Base-by-base conservation (phyloP, 2,113 vertebrate species). In the Urocolius indicus region DNA sequence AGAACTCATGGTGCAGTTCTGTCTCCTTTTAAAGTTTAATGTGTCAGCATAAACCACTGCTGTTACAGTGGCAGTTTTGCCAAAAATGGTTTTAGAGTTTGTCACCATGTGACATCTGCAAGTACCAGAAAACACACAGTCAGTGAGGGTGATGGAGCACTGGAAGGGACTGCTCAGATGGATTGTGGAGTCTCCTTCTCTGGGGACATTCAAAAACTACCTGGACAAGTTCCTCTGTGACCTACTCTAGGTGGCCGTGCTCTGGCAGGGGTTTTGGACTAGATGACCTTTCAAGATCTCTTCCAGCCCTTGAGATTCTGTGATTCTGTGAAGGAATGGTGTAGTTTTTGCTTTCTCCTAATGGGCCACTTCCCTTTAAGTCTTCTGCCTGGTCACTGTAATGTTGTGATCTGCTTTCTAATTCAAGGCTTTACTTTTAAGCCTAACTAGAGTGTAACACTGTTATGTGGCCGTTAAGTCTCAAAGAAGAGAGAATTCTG, bases 401-500 rank as follows among this genome's bases (percentile, higher is more conserved):
- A 83, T 58, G 22, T 16, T 81, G 16, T 32, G 22, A 89, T 87
- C 54, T 80, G 32, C 67, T 90, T 51, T 74, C 49, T 83, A 59
- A 81, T 80, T 80, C 1, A 13, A 59, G 54, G 81, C 51, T 94
- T 83, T 94, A 71, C 58, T 81, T 96, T 92, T 78, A 84, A 94
- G 36, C 59, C 68, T 96, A 92, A 87, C 68, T 82, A 90, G 61
- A 92, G 62, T 76, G 51, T 94, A 96, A 80, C 54, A 3, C 58
- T 43, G 46, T 94, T 91, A 79, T 13, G 67, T 2, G 15, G 66
- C 43, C 78, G 94, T 58, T 85, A 36, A 81, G 29, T 89, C 80
- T 90, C 93, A 91, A 74, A 87, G 55, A 86, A 89, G 89, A 54
- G 84, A 94, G 82, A 91, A 84, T 84, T 84, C 48, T 79, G 49